A percentile compares a stretch with the other conserved stretches of the same genome.
Conservation (phyloP, 2,113 vertebrate genomes). For the Hippopotamus amphibius region DNA sequence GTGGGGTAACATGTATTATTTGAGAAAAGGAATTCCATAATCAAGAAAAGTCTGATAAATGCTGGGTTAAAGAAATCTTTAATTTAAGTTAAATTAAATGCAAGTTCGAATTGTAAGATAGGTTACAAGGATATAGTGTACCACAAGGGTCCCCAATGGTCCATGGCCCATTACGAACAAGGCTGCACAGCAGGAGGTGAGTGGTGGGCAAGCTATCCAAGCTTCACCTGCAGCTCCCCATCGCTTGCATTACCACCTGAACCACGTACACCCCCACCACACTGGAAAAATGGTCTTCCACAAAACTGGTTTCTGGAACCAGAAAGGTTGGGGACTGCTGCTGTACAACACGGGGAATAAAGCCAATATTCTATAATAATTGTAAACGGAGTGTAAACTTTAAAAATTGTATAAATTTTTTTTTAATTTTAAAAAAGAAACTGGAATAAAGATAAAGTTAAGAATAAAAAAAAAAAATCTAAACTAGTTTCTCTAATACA, state of each 20-base stretch:
- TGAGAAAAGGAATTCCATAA: constrained; percentile 16
- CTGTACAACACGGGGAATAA: not conserved
- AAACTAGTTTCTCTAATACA: constrained; percentile 12
- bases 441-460: not conserved
- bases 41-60: constrained; percentile 37
- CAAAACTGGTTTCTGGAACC: too few relatives aligned
- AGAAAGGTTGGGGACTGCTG: too few relatives aligned
- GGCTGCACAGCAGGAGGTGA: too few relatives aligned
- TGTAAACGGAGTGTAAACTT: not conserved
- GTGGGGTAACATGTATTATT: not conserved
- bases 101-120: not conserved
- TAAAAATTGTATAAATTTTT: not conserved
- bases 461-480: not conserved
- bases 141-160: too few relatives aligned
- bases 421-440: not conserved
- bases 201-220: too few relatives aligned
- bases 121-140: not conserved
- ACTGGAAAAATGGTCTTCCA: too few relatives aligned
- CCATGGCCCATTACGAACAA: too few relatives aligned
- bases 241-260: too few relatives aligned
- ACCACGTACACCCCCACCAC: too few relatives aligned
- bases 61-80: constrained; percentile 13
- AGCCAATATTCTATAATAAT: not conserved
- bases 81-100: not conserved
- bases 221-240: too few relatives aligned